Percentiles rank a stretch among this genome's conserved stretches.
Conservation (phyloP, 2,113 vertebrate genomes). For the Lanius ludovicianus region DNA sequence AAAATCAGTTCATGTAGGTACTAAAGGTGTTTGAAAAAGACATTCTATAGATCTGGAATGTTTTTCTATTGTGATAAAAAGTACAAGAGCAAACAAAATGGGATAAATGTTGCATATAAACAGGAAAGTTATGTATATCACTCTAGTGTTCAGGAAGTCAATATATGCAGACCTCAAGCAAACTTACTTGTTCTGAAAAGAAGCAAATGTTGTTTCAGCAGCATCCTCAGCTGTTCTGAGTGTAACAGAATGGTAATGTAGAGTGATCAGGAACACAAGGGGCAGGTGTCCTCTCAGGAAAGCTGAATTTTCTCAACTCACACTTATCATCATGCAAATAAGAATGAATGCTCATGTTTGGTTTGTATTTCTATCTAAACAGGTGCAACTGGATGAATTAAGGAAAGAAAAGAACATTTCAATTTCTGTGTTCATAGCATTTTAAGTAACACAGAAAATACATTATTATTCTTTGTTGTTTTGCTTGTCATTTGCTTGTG, state of each 20-base stretch:
- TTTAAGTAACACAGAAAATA: background rate
- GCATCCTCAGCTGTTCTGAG: background rate
- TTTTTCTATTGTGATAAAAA: background rate
- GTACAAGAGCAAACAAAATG: background rate
- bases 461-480: background rate
- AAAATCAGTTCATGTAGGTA: background rate
- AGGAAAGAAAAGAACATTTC: background rate
- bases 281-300: background rate
- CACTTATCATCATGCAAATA: background rate
- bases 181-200: background rate
- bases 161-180: background rate
- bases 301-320: background rate
- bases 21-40: background rate
- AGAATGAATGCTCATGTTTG: background rate
- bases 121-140: background rate
- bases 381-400: background rate
- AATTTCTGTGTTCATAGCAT: background rate
- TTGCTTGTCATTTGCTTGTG: background rate
- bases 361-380: background rate
- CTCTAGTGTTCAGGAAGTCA: background rate
- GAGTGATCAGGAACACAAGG: background rate
- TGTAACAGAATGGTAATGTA: background rate
- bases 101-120: background rate
- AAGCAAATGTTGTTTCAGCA: background rate
- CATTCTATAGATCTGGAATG: background rate